These are phyloP conservation scores for Epirrita christyi DNA, from an alignment of 2,888 invertebrate species.

Conservation along the genomic window DNA sequence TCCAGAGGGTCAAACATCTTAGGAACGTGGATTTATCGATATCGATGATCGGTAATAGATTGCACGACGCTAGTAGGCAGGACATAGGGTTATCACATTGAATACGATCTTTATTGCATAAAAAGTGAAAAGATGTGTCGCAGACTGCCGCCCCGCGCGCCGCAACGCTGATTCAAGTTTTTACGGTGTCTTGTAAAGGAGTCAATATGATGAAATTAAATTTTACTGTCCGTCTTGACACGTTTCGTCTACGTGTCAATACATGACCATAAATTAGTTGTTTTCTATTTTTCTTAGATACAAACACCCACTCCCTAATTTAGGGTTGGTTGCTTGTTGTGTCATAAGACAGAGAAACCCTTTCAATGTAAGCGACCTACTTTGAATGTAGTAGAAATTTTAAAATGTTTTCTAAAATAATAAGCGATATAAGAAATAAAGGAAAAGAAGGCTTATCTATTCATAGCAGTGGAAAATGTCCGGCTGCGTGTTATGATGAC, in stretches of 20 bases:
- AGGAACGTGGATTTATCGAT: constrained; percentile 66
- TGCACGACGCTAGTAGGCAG: constrained; percentile 63
- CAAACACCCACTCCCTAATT: neutral
- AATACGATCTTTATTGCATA: constrained; percentile 69
- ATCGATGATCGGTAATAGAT: constrained; percentile 62
- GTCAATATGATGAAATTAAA: constrained; percentile 68
- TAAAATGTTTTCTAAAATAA: too few relatives aligned
- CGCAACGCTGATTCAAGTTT: constrained; percentile 36
- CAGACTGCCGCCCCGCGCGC: constrained; percentile 49
- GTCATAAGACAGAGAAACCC: constrained; percentile 24
- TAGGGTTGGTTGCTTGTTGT: neutral
- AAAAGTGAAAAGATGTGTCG: constrained; percentile 64
- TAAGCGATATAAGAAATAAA: too few relatives aligned
- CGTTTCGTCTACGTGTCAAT: constrained; percentile 37
- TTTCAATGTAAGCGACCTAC: constrained; percentile 8
- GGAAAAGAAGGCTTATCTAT: too few relatives aligned
- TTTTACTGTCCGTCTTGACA: constrained; percentile 58
- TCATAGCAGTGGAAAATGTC: too few relatives aligned
- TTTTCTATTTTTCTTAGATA: constrained; percentile 15
- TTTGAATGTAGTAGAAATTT: too few relatives aligned
- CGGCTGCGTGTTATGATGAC: too few relatives aligned
- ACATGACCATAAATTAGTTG: constrained; percentile 34
- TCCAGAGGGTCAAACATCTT: constrained; percentile 67
- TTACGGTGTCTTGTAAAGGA: constrained; percentile 57
- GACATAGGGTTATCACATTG: constrained; percentile 66